Percentiles rank a stretch among this genome's conserved stretches.
Conservation (phyloP, 2,797 vertebrate species). For the Synaphobranchus kaupii region DNA sequence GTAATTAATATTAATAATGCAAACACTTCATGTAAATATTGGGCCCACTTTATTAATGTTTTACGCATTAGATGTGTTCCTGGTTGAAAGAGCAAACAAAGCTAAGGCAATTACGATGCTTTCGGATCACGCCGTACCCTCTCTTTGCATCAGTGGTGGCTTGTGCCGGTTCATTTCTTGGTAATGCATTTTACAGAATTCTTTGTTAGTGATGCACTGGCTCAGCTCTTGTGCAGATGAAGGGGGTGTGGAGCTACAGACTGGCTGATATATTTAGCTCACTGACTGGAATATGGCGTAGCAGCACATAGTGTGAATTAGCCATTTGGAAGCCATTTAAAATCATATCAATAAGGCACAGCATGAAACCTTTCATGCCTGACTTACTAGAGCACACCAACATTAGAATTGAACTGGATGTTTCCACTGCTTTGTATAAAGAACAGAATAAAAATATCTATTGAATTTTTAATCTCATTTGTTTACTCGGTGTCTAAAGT, state of each 20-base stretch:
- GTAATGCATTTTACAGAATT: slow-evolving; percentile 28
- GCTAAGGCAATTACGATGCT: not conserved
- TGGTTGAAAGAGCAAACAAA: not conserved
- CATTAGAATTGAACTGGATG: slow-evolving; percentile 13
- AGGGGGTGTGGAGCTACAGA: not conserved
- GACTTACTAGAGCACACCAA: not conserved
- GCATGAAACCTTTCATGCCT: slow-evolving; percentile 23
- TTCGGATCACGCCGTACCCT: not conserved
- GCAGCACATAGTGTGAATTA: slow-evolving; percentile 24
- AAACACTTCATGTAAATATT: not conserved
- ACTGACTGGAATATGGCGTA: not conserved
- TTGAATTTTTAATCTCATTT: not conserved
- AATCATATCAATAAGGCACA: not conserved
- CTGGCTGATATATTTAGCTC: not conserved
- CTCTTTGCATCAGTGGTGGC: not conserved
- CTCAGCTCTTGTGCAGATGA: not conserved
- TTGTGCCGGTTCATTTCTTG: not conserved
- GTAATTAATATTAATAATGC: not conserved
- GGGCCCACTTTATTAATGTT: not conserved
- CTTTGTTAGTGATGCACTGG: slow-evolving; percentile 28
- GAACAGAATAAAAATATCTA: not conserved
- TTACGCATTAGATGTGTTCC: not conserved
- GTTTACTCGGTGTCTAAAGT: not conserved
- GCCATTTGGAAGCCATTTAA: slow-evolving; percentile 44
- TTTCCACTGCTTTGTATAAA: not conserved